Percentiles rank a stretch among this genome's conserved stretches.
These are phyloP conservation scores for Enoplosus armatus DNA, from an alignment of 2,797 vertebrate species.

Conservation along the genomic window DNA sequence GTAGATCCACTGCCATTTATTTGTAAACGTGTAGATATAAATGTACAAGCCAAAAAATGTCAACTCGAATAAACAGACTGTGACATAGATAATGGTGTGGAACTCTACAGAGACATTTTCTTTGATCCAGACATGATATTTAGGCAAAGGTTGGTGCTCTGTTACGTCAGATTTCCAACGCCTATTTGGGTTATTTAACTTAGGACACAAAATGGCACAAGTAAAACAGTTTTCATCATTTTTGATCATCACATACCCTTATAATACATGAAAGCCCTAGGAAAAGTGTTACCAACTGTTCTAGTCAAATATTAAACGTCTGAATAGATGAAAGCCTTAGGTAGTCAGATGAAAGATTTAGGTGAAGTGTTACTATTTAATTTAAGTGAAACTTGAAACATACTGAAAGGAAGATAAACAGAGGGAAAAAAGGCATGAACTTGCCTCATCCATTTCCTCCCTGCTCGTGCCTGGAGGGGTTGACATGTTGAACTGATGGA, in stretches of 20 bases:
- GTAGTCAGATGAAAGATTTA: constrained; percentile 69
- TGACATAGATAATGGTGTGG: neutral
- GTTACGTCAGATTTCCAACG: constrained; percentile 59
- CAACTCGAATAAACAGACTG: constrained; percentile 28
- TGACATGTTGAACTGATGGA: constrained; percentile 47
- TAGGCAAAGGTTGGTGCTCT: constrained; percentile 36
- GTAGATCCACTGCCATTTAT: neutral
- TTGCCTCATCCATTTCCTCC: constrained; percentile 64
- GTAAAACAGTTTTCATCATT: constrained; percentile 59
- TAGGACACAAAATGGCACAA: constrained; percentile 47
- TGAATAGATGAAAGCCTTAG: constrained; percentile 63
- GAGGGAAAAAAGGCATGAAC: constrained; percentile 32
- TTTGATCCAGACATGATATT: constrained; percentile 57
- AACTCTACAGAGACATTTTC: constrained; percentile 13
- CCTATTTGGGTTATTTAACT: constrained; percentile 46
- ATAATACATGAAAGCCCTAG: constrained; percentile 45
- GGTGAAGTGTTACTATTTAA: constrained; percentile 70
- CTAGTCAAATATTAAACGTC: constrained; percentile 64
- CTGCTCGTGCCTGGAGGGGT: constrained; percentile 47
- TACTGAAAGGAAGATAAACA: constrained; percentile 70
- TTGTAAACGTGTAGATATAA: constrained; percentile 6
- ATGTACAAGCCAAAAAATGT: constrained; percentile 29
- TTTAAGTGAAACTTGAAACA: constrained; percentile 63
- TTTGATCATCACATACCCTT: constrained; percentile 48
- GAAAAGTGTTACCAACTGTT: constrained; percentile 58